Base-by-base conservation (phyloP, 2,888 invertebrate genomes). In the Drosophila paracracens region DNA sequence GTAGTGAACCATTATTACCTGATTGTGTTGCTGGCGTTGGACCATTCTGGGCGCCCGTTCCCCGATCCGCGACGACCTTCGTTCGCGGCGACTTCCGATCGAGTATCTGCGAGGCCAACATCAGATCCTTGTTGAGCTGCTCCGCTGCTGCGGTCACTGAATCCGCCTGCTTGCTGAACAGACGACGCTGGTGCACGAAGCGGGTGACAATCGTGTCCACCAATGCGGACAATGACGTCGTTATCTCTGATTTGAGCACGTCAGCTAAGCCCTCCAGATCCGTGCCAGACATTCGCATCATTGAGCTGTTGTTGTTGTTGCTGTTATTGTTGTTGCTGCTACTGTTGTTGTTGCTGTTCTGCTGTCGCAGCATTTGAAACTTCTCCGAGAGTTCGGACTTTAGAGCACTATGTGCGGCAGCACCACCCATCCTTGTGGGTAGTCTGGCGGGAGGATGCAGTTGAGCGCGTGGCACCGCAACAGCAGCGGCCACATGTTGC, bases 191-290 rank as follows among this genome's bases (percentile, higher is more conserved):
- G 82, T 97, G 97, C 73, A 97, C 95, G 91, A 97, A 98, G 83
- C 97, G 95, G 35, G 97, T 96, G 73, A 98, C 95, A 72, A 98
- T 97, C 27, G 97, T 97, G 93, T 99, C 98, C 82, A 99, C 97
- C 52, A 98, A 94, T 81, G 96, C 96, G 25, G 96, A 96, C 52
- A 99, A 93, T 1, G 97, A 97, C 43, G 97, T 95, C 31, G 97
- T 96, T 80, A 99, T 96, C 94, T 99, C 98, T 60, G 95, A 96
- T 94, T 99, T 99, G 7, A 99, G 94, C 64, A 97, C 96, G 91
- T 98, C 97, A n/a, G 98, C 97, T 59, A 99, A 94, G 62, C 97
- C 96, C 92, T 98, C 97, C 10, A 98, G 94, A 91, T 98, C 98
- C 5, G 96, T 95, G 18, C 96, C 96, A 2, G 96, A 95, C 83